phyloP scores from a whole-genome alignment of 2,113 vertebrate genomes.

The Crocuta crocuta region DNA sequence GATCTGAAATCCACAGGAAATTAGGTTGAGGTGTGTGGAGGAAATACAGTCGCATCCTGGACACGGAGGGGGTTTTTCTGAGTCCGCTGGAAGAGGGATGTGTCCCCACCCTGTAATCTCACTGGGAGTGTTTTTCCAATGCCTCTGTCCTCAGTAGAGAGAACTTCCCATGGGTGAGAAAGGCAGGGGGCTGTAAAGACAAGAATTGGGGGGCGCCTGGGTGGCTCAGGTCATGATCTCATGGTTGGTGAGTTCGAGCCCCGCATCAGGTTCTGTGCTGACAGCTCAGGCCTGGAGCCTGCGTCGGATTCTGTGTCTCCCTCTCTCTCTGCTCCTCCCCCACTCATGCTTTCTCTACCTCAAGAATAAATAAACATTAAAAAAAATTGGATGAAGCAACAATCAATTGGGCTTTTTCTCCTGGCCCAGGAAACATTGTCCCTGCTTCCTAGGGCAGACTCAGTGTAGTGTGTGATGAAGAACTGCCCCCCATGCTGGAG shows the following conservation, averaged over 20 bases:
- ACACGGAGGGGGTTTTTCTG: neutral
- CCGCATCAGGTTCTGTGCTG: too few species aligned
- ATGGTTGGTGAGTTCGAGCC: too few species aligned
- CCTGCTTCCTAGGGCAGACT: neutral
- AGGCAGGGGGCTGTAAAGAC: too few species aligned
- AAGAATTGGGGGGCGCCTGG: too few species aligned
- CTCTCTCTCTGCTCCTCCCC: too few species aligned
- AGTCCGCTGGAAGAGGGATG: rapidly evolving
- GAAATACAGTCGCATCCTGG: neutral
- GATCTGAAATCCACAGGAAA: constrained; percentile 66
- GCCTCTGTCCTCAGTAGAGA: neutral
- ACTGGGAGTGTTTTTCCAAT: too few species aligned
- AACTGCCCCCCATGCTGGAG: rapidly evolving
- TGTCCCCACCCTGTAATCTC: neutral
- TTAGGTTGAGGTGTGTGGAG: neutral
- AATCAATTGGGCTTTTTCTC: too few species aligned
- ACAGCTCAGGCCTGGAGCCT: too few species aligned
- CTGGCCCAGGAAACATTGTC: neutral
- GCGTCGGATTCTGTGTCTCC: too few species aligned
- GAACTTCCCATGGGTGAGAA: neutral
- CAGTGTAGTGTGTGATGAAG: rapidly evolving
- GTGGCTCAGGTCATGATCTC: too few species aligned
- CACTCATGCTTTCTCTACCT: too few species aligned
- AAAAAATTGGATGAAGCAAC: neutral
- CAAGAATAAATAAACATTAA: too few species aligned